These are phyloP conservation scores for Notothenia coriiceps DNA, from an alignment of 2,113 vertebrate species.

Conservation along the genomic window DNA sequence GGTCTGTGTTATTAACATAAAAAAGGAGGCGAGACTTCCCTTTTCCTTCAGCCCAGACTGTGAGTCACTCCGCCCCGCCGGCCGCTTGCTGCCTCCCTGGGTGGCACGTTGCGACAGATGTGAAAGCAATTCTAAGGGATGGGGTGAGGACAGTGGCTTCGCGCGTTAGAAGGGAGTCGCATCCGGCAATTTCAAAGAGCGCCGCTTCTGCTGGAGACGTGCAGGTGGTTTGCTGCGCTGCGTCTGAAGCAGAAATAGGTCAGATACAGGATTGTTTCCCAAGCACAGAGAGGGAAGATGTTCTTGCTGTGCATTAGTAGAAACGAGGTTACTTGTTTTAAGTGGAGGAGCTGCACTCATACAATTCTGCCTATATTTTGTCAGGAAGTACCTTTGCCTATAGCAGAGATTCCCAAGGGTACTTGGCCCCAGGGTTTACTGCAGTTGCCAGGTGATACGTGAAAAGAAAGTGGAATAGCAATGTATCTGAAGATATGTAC, in stretches of 20 bases:
- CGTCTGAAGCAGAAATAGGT: constrained; percentile 53
- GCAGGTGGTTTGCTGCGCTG: constrained; percentile 33
- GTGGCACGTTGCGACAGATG: constrained; percentile 68
- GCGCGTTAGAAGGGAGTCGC: constrained; percentile 31
- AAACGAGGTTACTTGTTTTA: constrained; percentile 10
- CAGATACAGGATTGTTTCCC: constrained; percentile 58
- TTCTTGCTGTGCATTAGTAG: constrained; percentile 22
- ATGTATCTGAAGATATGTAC: background rate
- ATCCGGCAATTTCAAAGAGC: constrained; percentile 41
- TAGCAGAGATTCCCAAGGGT: background rate
- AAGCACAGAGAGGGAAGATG: constrained; percentile 20
- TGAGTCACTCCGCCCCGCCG: constrained; percentile 66
- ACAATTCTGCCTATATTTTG: constrained; percentile 3
- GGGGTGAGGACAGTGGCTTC: constrained; percentile 54
- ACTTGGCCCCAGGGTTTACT: background rate
- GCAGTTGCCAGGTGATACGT: background rate
- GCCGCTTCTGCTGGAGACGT: constrained; percentile 12
- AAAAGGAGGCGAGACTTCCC: constrained; percentile 56
- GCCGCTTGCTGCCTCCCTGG: constrained; percentile 47
- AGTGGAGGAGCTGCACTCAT: constrained; percentile 25
- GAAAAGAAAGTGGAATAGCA: background rate
- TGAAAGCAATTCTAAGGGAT: constrained; percentile 66
- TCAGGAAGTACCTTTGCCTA: background rate
- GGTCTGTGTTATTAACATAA: constrained; percentile 70
- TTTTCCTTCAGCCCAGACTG: constrained; percentile 49